Conservation (phyloP, 2,113 vertebrate genomes). For the Aphyosemion australe region DNA sequence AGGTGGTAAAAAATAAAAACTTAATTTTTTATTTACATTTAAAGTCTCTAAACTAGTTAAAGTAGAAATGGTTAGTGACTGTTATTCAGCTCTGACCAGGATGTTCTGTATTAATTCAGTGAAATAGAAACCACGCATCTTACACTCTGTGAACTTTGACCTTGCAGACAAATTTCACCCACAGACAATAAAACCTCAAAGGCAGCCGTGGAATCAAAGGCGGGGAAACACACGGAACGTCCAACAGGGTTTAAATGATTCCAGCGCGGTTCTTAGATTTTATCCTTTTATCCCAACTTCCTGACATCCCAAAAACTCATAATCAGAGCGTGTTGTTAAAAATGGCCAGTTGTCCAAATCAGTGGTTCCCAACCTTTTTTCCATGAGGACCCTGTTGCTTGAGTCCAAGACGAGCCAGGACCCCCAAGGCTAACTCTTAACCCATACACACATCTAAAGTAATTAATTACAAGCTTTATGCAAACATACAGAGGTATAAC, state of each 20-base stretch:
- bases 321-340: not conserved
- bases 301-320: not conserved
- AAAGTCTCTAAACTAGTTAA: not conserved
- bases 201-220: slow-evolving; percentile 34
- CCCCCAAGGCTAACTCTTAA: too few species aligned
- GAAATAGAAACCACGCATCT: slow-evolving; percentile 1
- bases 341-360: not conserved
- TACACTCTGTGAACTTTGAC: slow-evolving; percentile 38
- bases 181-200: slow-evolving; percentile 52
- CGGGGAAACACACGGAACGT: slow-evolving; percentile 33
- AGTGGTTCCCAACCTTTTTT: too few species aligned
- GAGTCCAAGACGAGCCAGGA: too few species aligned
- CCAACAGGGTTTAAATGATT: slow-evolving; percentile 44
- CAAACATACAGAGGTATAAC: too few species aligned
- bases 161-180: slow-evolving; percentile 40
- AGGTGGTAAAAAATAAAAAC: not conserved
- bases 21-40: not conserved
- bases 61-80: not conserved
- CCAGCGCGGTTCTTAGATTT: not conserved
- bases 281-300: slow-evolving; percentile 11
- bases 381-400: too few species aligned
- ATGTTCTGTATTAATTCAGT: slow-evolving; percentile 2
- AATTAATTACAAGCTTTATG: too few species aligned
- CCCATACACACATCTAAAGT: too few species aligned
- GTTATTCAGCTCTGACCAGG: slow-evolving; percentile 7